Evolutionary conservation across 2,797 vertebrate genomes (phyloP), one percentile per base, ranked within the genome.

Genomic region (Simalia tracyae): DNA sequence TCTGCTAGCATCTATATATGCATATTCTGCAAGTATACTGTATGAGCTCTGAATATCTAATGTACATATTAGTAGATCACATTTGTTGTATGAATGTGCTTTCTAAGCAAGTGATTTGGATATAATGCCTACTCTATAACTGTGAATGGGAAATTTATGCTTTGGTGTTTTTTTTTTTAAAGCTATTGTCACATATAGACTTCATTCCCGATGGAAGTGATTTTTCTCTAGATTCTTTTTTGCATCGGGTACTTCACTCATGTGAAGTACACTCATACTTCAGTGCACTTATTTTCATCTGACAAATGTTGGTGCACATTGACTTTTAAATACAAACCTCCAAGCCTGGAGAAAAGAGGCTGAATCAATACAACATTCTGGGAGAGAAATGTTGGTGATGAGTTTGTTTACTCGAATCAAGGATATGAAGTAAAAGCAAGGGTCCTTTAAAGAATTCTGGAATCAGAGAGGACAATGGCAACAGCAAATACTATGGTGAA

Each of bases 361-460:
- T 17, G 90, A 91, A 95, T 94, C 72, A 84, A 11, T 19, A 64
- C 60, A 90, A 63, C 86, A 94, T 85, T 2, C 46, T 36, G 0
- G 4, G 84, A n/a, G 88, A 42, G 10, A 94, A 8, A 22, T 1
- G 42, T 28, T 84, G 60, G 59, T 56, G 76, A 89, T 42, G 61
- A 59, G 22, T 68, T 91, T 91, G 50, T 63, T 91, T 84, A 86
- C 19, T 36, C 59, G 87, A 85, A 89, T 64, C 5, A 63, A 81
- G 61, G n/a, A 84, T 68, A 3, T 76, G 72, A 84, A 24, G 31
- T 31, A 84, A 92, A 84, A 22, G 10, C 11, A 26, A 11, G 61
- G 50, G 5, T 66, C 9, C 22, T 26, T 31, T 26, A 54, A 54
- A 85, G 26, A 88, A 93, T 60, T 11, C n/a, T 50, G 26, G 60